phyloP scores from a whole-genome alignment of 2,113 vertebrate species.

The Sakesphorus luctuosus region DNA sequence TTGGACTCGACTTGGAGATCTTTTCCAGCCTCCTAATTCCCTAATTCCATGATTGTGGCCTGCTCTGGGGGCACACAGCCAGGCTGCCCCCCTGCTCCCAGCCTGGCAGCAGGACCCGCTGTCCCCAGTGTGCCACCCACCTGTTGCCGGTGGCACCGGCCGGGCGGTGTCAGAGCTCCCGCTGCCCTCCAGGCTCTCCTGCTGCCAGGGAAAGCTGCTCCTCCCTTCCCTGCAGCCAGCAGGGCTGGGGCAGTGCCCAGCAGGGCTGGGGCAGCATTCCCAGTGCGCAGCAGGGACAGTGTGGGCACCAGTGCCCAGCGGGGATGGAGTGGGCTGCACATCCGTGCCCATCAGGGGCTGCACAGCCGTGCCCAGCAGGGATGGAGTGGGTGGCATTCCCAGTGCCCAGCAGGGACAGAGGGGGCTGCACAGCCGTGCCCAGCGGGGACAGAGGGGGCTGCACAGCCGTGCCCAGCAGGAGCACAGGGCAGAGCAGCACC shows the following conservation, averaged over 20 bases:
- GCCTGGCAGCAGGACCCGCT: background rate
- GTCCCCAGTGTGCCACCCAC: background rate
- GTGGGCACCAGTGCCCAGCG: too few species aligned
- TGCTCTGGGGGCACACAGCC: rapidly evolving
- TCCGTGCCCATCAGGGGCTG: too few species aligned
- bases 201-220: background rate
- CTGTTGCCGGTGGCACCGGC: background rate
- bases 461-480: too few species aligned
- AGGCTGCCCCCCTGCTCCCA: rapidly evolving
- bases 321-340: background rate
- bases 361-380: background rate
- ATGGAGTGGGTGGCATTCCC: too few species aligned
- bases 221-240: background rate
- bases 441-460: too few species aligned
- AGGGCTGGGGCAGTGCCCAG: background rate
- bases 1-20: rapidly evolving
- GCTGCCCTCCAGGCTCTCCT: background rate
- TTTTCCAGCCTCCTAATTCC: background rate
- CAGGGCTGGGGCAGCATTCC: background rate
- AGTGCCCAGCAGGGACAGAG: background rate
- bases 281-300: too few species aligned
- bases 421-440: background rate
- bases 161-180: rapidly evolving
- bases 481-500: background rate
- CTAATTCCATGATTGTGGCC: rapidly evolving